Base-by-base conservation (phyloP, 2,113 vertebrate genomes). In the Lycocorax pyrrhopterus region DNA sequence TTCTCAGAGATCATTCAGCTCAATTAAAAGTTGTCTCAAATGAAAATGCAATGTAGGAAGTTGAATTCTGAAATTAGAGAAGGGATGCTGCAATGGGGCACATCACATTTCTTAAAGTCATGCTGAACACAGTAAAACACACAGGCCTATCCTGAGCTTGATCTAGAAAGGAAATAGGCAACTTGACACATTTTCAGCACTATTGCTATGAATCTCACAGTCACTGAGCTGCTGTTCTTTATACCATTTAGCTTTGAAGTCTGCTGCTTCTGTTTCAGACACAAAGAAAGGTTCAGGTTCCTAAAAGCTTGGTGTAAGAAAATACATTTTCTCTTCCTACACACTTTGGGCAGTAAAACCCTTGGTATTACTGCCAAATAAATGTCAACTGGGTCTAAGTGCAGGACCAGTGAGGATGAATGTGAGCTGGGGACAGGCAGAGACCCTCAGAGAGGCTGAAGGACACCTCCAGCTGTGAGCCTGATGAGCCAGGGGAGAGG, bases 1-100 rank as follows among this genome's bases (percentile, higher is more conserved):
- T 66, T 91, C 60, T 86, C 41, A 88, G 66, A 85, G 56, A 49
- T 68, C 22, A 43, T 66, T 73, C 64, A 72, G 86, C 33, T 84
- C 73, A 81, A 89, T 83, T 92, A 84, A 93, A 95, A 90, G 75
- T 46, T 59, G 60, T 62, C 69, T 84, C n/a, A 75, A 82, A 78
- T 68, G 69, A 81, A 94, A 87, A 89, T 49, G 29, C 46, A 49
- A 72, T 43, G 26, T 56, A 84, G 81, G 62, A 91, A 84, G 44
- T 29, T 81, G 62, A 91, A 87, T 89, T 91, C 30, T 81, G 80
- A 72, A 87, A 79, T 81, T 26, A 53, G 58, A 46, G 73, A 87
- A 82, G 29, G 23, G n/a, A 79, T 87, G 58, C 32, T 82, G 66
- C 74, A 84, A 3, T 13, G 11, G 46, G n/a, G 7, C 32, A 91